A percentile compares a stretch with the other conserved stretches of the same genome.
Evolutionary conservation across 1,140 invertebrate genomes (phyloP).

Genomic region (Drosophila sturtevanti): DNA sequence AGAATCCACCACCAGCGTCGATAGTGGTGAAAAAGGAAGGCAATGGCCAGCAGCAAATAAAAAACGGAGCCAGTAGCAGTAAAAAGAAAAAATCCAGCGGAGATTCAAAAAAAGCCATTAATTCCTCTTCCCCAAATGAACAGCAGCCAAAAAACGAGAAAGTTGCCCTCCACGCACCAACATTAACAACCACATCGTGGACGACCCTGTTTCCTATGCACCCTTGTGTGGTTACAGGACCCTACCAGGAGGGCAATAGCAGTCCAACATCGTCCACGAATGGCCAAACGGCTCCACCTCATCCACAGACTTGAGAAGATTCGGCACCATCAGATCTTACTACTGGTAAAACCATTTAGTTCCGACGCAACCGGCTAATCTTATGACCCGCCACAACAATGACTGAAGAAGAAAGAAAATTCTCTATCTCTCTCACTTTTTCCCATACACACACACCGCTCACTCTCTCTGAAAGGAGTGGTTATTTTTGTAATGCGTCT

Average conservation of each 20-base stretch:
- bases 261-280: conserved; percentile 82
- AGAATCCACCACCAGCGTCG: conserved; percentile 25
- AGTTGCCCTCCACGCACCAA: conserved; percentile 88
- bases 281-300: conserved; percentile 33
- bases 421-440: not conserved
- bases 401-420: not conserved
- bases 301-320: conserved; percentile 31
- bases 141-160: conserved; percentile 84
- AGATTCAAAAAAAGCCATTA: conserved; percentile 47
- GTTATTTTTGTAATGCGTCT: conserved; percentile 76
- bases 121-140: conserved; percentile 56
- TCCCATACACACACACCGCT: conserved; percentile 16
- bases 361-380: conserved; percentile 10
- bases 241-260: conserved; percentile 88
- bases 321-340: conserved; percentile 26
- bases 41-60: conserved; percentile 65
- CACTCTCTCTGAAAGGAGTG: conserved; percentile 43
- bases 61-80: conserved; percentile 56
- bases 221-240: conserved; percentile 91
- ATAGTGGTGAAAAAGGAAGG: conserved; percentile 59
- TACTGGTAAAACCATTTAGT: conserved; percentile 35
- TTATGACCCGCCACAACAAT: conserved; percentile 7
- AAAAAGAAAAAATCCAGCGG: conserved; percentile 53
- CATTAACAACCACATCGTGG: conserved; percentile 91
- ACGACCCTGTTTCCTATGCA: conserved; percentile 93